Base-by-base conservation (phyloP, 2,797 vertebrate species). In the Artibeus lituratus region DNA sequence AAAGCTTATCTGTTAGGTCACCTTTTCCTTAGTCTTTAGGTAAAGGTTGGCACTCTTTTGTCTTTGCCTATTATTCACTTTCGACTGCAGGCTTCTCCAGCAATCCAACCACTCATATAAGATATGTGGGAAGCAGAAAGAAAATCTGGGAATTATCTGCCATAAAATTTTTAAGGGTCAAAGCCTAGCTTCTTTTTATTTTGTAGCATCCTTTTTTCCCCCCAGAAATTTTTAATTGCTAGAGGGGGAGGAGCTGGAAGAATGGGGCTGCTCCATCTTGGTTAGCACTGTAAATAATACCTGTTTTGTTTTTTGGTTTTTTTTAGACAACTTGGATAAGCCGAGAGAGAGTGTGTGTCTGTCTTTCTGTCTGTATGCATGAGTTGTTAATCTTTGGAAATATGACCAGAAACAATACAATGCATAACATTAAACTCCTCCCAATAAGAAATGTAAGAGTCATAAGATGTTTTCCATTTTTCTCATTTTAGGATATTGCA, bases 401-500 rank as follows among this genome's bases (percentile, higher is more conserved):
- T 10, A 26, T 73, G 76, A 82, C 22, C 26, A 42, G 59, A 65
- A 94, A 51, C 37, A 65, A 9, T 92, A 57, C 21, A 90, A 82
- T 92, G 32, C 6, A 26, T 87, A 82, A 70, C 32, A 80, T 51
- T 82, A 35, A 73, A 14, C n/a, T 73, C 3, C 24, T 78, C 49
- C 59, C 24, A 10, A 53, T 94, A 49, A 44, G 15, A 90, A 93
- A 55, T 93, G 2, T 59, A 65, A 83, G 29, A 69, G 70, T 90
- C 55, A 69, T 24, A 42, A 22, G 5, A 32, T 73, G 4, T 82
- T 95, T 94, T 89, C 18, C 49, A 55, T 86, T 89, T 91, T 95
- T 95, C 62, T 94, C 24, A 83, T 96, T 94, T 94, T 94, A 95
- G 95, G 78, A 5, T 84, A 62, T 53, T 84, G 35, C 42, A 65